These are phyloP conservation scores for Virgularia gustaviana DNA, from an alignment of 92 coral and sea anemone species.

Conservation along the genomic window DNA sequence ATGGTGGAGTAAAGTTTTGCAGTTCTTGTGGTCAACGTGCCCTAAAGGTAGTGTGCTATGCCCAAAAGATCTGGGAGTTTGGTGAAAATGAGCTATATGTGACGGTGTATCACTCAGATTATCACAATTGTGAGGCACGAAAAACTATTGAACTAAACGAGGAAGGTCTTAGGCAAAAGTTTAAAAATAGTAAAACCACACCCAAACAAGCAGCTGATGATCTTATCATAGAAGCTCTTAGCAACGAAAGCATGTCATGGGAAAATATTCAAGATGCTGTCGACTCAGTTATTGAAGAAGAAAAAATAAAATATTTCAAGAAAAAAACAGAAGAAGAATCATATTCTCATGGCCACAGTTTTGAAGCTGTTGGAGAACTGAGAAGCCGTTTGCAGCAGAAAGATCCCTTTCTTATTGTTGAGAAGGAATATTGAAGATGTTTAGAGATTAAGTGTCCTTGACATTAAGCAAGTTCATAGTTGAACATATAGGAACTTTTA, in stretches of 20 bases:
- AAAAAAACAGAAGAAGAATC: neutral
- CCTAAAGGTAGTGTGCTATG: neutral
- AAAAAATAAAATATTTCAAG: neutral
- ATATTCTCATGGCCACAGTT: constrained; percentile 21
- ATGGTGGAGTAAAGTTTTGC: too few species aligned
- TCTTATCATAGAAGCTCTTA: constrained; percentile 15
- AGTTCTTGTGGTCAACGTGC: neutral
- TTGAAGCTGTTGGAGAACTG: constrained; percentile 29
- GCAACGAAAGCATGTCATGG: constrained; percentile 17
- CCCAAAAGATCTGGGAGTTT: constrained; percentile 35
- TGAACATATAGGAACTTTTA: too few species aligned
- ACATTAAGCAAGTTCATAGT: too few species aligned
- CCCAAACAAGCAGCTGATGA: constrained; percentile 29
- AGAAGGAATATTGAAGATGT: too few species aligned
- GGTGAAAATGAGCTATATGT: neutral
- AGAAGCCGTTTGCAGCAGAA: neutral
- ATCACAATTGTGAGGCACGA: constrained; percentile 2
- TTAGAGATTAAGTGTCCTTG: too few species aligned
- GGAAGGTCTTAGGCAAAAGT: constrained; percentile 2
- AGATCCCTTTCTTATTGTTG: constrained; percentile 28
- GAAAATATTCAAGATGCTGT: neutral
- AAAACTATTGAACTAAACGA: constrained; percentile 8
- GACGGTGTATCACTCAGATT: constrained; percentile 27
- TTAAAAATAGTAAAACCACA: constrained; percentile 12
- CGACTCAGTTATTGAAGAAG: constrained; percentile 22